A percentile compares a stretch with the other conserved stretches of the same genome.
These are phyloP conservation scores for Pitangus sulphuratus DNA, from an alignment of 2,797 vertebrate genomes.

Conservation along the genomic window DNA sequence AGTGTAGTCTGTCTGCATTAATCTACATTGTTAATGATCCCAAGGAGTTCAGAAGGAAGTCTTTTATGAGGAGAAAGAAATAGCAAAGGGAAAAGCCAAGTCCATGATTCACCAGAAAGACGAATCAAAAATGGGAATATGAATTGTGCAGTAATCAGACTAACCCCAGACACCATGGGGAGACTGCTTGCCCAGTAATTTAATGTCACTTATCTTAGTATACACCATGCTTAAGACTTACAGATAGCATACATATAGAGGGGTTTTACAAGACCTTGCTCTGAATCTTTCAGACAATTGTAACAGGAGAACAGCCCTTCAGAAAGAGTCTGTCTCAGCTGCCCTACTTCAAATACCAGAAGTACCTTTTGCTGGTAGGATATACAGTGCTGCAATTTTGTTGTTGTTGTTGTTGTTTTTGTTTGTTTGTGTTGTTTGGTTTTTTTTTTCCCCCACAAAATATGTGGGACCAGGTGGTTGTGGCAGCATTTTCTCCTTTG, in stretches of 20 bases:
- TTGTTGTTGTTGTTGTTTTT: no score
- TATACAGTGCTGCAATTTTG: neutral
- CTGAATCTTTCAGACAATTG: neutral
- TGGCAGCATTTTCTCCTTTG: neutral
- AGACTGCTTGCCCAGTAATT: neutral
- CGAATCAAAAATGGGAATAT: neutral
- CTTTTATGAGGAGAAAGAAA: neutral
- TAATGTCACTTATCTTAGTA: neutral
- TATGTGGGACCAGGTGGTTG: neutral
- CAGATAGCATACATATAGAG: neutral
- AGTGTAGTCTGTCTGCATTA: slow-evolving; percentile 27
- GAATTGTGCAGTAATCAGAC: neutral
- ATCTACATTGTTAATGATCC: slow-evolving; percentile 52
- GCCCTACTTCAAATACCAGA: neutral
- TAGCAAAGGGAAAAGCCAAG: neutral
- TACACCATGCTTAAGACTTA: neutral
- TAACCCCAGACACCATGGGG: neutral
- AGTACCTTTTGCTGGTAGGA: neutral
- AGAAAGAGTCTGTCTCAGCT: neutral
- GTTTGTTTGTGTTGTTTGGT: no score
- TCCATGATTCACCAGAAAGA: neutral
- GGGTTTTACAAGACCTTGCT: neutral
- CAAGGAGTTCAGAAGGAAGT: neutral
- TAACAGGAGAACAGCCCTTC: neutral
- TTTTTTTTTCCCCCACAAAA: neutral